Conservation (phyloP, 1,140 invertebrate genomes). For the Homarus americanus region DNA sequence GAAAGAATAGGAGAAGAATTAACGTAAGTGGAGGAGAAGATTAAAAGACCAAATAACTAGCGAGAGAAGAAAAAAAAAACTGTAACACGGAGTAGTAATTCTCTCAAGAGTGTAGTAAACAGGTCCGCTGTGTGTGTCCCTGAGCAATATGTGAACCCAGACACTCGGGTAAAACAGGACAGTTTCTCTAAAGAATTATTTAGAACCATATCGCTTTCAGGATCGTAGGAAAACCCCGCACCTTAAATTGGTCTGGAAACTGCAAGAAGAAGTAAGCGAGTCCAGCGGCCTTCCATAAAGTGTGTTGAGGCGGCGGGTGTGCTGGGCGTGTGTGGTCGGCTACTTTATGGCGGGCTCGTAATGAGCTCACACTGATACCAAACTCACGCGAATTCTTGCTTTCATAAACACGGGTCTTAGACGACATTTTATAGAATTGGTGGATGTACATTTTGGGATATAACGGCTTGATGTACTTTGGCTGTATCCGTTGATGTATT, state of each 20-base stretch:
- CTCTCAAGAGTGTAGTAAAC: background rate
- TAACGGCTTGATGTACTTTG: conserved; percentile 18
- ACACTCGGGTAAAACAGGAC: background rate
- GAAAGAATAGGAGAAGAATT: conserved; percentile 32
- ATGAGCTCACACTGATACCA: conserved; percentile 70
- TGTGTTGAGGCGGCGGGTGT: conserved; percentile 63
- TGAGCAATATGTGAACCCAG: background rate
- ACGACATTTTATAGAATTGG: conserved; percentile 35
- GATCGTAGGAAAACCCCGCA: conserved; percentile 61
- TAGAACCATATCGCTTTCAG: conserved; percentile 65
- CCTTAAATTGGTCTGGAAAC: conserved; percentile 66
- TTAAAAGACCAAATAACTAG: conserved; percentile 5
- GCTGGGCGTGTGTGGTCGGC: conserved; percentile 59
- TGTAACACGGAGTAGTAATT: background rate
- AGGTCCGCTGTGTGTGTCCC: background rate
- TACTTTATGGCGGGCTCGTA: conserved; percentile 64
- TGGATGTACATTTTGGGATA: conserved; percentile 4
- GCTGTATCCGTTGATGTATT: background rate
- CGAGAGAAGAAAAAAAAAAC: background rate
- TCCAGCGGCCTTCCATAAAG: conserved; percentile 40
- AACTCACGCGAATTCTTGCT: conserved; percentile 59
- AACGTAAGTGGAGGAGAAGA: background rate
- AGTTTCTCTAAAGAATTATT: conserved; percentile 54
- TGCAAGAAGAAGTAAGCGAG: conserved; percentile 60
- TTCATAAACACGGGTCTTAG: conserved; percentile 42